Percentiles rank a stretch among this genome's conserved stretches.
Evolutionary conservation across 2,797 vertebrate genomes (phyloP).

Genomic region (Girardinus metallicus): DNA sequence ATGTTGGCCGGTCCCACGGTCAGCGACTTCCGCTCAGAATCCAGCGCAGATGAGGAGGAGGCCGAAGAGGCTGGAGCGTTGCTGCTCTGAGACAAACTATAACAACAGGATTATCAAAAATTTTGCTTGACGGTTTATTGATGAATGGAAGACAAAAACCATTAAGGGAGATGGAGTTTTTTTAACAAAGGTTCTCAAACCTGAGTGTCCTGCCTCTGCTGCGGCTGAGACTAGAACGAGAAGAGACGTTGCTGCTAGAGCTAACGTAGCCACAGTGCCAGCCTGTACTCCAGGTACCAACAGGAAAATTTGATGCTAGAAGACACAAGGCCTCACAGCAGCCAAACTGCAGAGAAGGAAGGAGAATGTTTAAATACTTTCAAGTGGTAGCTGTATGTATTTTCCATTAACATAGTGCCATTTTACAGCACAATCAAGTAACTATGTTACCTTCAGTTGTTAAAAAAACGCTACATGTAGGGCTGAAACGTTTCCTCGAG

Average conservation of each 20-base stretch:
- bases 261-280: conserved; percentile 95
- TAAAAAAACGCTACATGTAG: neutral
- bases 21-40: conserved; percentile 84
- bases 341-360: conserved; percentile 85
- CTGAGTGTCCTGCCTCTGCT: conserved; percentile 69
- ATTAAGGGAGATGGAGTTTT: neutral
- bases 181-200: conserved; percentile 23
- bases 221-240: conserved; percentile 62
- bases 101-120: conserved; percentile 20
- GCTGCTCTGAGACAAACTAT: conserved; percentile 85
- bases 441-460: neutral
- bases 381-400: neutral
- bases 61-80: conserved; percentile 55
- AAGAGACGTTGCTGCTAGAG: conserved; percentile 60
- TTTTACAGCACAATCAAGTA: neutral
- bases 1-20: conserved; percentile 89
- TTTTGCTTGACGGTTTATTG: neutral
- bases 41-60: conserved; percentile 56
- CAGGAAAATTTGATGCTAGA: conserved; percentile 88
- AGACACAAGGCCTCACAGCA: conserved; percentile 96
- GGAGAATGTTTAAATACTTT: neutral
- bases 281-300: conserved; percentile 92
- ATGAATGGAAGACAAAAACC: neutral
- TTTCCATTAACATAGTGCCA: neutral
- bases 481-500: too few species aligned